A percentile compares a stretch with the other conserved stretches of the same genome.
Evolutionary conservation across 2,888 invertebrate species (phyloP).

Genomic region (Apodemia hepburni): DNA sequence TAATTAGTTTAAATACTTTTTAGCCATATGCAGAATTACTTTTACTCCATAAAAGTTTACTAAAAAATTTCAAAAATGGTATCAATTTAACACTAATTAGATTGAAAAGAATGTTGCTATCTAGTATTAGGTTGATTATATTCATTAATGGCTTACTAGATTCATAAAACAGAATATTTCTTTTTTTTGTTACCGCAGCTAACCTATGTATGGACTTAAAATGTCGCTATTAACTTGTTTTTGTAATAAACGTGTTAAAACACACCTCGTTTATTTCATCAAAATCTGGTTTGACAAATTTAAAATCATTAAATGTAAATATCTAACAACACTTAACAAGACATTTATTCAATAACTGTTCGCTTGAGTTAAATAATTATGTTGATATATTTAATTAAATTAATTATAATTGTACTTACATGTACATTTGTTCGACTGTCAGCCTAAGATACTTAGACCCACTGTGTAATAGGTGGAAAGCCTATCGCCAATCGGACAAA

Average conservation of each 20-base stretch:
- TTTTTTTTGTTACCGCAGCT: neutral
- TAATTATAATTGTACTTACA: too few relatives aligned
- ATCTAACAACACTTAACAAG: neutral
- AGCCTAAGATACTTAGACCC: too few relatives aligned
- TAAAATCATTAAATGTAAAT: neutral
- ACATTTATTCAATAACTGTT: neutral
- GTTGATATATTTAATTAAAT: too few relatives aligned
- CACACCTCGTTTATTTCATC: neutral
- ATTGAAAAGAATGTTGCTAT: conserved; percentile 7
- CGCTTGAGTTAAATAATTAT: too few relatives aligned
- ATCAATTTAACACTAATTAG: neutral
- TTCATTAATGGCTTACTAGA: neutral
- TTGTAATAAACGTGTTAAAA: neutral
- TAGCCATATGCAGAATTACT: neutral
- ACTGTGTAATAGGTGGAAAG: too few relatives aligned
- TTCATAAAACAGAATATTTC: neutral
- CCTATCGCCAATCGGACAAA: too few relatives aligned
- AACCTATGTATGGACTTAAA: neutral
- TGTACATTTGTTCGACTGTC: too few relatives aligned
- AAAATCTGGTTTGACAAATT: neutral
- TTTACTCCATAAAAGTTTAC: neutral
- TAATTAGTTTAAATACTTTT: neutral
- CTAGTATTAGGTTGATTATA: neutral
- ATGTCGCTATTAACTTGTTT: neutral
- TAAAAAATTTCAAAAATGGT: neutral